Base-by-base conservation (phyloP, 2,113 vertebrate species). In the Cercopithecus mona region DNA sequence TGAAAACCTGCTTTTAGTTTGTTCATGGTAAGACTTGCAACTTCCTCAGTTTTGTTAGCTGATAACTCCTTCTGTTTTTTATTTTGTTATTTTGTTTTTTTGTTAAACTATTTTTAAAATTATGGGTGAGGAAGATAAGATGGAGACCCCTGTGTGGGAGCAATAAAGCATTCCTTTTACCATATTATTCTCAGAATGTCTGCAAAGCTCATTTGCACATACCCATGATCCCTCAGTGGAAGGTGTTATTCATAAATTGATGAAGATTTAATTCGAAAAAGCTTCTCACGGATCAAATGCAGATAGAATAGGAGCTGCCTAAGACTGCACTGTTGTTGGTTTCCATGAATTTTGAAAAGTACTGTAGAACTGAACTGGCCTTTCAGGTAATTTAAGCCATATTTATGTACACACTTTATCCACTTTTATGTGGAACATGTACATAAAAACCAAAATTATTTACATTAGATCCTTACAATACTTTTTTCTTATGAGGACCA, bases 1-100 rank as follows among this genome's bases (percentile, higher is more conserved):
- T 55, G 16, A 89, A 89, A 95, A 55, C 30, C 68, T 1, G 82
- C 61, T 95, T 97, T 57, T 95, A 97, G 88, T 97, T 96, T 88
- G 78, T 87, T 25, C 78, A 64, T 52, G 61, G 75, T 88, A 75
- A 64, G 0, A 73, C 85, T 96, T 95, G 92, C 94, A 93, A 95
- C 4, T 85, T 16, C 16, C 8, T 83, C 79, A 64, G 27, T 52
- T 84, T 96, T 84, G 79, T 95, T 94, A 94, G 59, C 27, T 92
- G 94, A 96, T 88, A 94, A 32, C 40, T 9, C 9, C n/a, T 72
- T 87, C 59, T 30, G 4, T 0, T 16, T 76, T 93, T 48, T 17
- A 20, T 45, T 93, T 86, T 68, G 45, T 88, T 88, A 59, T 79
- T 76, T 94, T 66, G n/a, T 0, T 79, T 83, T 85, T n/a, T 6